Evolutionary conservation across 2,888 invertebrate genomes (phyloP).

Genomic region (Eustalomyia histrio): DNA sequence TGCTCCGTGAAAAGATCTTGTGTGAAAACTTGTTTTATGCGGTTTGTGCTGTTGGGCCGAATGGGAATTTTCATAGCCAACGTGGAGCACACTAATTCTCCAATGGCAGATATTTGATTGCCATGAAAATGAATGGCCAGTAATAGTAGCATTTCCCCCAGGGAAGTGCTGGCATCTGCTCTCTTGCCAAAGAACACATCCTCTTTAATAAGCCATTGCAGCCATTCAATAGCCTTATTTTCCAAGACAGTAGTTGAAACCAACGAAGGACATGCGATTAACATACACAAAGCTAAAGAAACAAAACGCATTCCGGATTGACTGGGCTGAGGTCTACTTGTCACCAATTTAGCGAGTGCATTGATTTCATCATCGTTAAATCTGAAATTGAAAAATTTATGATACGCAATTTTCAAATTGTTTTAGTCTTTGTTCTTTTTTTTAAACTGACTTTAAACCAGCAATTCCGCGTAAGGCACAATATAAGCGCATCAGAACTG

Average conservation of each 20-base stretch:
- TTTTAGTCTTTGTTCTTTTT: not conserved
- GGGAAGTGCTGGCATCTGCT: constrained; percentile 91
- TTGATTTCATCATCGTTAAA: constrained; percentile 95
- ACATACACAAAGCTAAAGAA: constrained; percentile 94
- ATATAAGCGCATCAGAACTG: constrained; percentile 92
- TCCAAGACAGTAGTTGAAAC: constrained; percentile 89
- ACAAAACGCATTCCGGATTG: constrained; percentile 95
- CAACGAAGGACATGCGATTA: constrained; percentile 95
- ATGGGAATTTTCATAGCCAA: constrained; percentile 96
- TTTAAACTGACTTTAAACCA: constrained; percentile 86
- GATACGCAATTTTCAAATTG: not conserved
- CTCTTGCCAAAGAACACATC: constrained; percentile 93
- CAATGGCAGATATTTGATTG: constrained; percentile 94
- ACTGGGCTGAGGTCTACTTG: constrained; percentile 93
- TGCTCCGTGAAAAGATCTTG: constrained; percentile 98
- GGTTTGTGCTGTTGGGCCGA: constrained; percentile 90
- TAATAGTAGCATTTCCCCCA: constrained; percentile 96
- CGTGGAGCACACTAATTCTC: constrained; percentile 95
- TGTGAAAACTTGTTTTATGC: constrained; percentile 95
- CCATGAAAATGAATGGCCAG: constrained; percentile 99
- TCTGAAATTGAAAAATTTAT: constrained; percentile 75
- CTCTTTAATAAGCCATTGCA: constrained; percentile 94
- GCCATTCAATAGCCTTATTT: constrained; percentile 93
- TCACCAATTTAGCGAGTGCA: constrained; percentile 90
- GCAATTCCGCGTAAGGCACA: constrained; percentile 96